These are phyloP conservation scores for Coryphaenoides rupestris DNA, from an alignment of 2,113 vertebrate genomes.

Conservation along the genomic window DNA sequence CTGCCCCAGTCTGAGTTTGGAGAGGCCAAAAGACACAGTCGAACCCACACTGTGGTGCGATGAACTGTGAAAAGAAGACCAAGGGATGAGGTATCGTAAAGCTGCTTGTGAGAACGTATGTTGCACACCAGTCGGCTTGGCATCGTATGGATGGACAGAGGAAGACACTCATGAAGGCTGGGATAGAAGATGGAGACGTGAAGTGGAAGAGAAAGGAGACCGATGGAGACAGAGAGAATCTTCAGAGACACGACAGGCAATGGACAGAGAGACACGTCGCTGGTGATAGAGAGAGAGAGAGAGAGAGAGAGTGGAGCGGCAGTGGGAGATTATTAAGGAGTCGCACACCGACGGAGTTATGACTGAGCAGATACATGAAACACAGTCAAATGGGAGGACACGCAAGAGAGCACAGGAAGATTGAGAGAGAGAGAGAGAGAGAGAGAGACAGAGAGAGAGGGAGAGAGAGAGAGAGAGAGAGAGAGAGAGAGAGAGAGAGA, in stretches of 20 bases:
- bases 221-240: neutral
- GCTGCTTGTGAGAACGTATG: neutral
- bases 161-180: neutral
- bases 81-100: neutral
- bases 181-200: conserved; percentile 16
- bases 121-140: no score
- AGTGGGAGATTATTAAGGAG: no score
- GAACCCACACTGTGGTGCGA: no score
- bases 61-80: no score
- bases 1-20: no score
- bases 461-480: no score
- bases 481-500: no score
- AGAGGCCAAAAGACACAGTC: no score
- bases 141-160: neutral
- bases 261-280: neutral
- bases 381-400: conserved; percentile 3
- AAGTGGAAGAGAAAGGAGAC: conserved; percentile 7
- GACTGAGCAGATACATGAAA: no score
- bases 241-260: neutral
- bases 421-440: conserved; percentile 6
- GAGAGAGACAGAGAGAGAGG: neutral
- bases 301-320: conserved; percentile 22
- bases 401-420: conserved; percentile 15
- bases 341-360: no score
- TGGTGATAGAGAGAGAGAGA: neutral